Percentiles rank a stretch among this genome's conserved stretches.
These are phyloP conservation scores for Melieria picta DNA, from an alignment of 2,888 invertebrate species.

Conservation along the genomic window DNA sequence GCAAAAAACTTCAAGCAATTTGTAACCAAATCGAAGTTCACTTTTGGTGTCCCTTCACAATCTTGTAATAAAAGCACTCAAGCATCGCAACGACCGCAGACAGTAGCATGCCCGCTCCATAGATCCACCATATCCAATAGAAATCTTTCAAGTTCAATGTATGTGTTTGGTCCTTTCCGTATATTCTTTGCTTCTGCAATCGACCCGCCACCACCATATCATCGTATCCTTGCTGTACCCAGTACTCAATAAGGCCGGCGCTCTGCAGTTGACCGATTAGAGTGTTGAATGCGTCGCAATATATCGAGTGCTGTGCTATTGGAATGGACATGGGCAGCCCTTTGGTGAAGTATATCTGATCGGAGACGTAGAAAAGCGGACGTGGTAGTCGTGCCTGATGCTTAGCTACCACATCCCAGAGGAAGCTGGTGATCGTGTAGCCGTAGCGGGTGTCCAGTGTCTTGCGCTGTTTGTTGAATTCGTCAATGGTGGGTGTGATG, in stretches of 20 bases:
- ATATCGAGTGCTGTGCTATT: not conserved
- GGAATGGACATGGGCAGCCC: not conserved
- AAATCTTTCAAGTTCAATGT: slow-evolving; percentile 11
- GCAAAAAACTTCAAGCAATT: slow-evolving; percentile 3
- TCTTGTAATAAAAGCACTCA: not conserved
- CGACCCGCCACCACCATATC: slow-evolving; percentile 16
- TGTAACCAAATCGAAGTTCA: not conserved
- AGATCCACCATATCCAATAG: slow-evolving; percentile 18
- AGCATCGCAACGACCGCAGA: not conserved
- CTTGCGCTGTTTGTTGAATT: slow-evolving; percentile 11
- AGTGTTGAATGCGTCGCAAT: not conserved
- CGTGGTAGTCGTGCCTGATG: slow-evolving; percentile 1
- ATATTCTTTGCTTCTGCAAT: not conserved
- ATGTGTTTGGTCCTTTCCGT: not conserved
- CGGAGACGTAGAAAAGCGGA: slow-evolving; percentile 6
- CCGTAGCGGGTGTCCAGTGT: not conserved
- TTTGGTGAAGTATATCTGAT: not conserved
- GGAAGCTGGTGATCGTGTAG: slow-evolving; percentile 9
- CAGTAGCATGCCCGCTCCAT: not conserved
- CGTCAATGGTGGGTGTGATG: slow-evolving; percentile 9
- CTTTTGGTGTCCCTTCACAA: not conserved
- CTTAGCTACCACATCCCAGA: not conserved
- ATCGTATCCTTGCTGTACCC: not conserved
- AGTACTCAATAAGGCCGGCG: slow-evolving; percentile 9
- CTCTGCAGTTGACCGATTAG: slow-evolving; percentile 4